Evolutionary conservation across 2,888 invertebrate species (phyloP).

Genomic region (Protonemura montana): DNA sequence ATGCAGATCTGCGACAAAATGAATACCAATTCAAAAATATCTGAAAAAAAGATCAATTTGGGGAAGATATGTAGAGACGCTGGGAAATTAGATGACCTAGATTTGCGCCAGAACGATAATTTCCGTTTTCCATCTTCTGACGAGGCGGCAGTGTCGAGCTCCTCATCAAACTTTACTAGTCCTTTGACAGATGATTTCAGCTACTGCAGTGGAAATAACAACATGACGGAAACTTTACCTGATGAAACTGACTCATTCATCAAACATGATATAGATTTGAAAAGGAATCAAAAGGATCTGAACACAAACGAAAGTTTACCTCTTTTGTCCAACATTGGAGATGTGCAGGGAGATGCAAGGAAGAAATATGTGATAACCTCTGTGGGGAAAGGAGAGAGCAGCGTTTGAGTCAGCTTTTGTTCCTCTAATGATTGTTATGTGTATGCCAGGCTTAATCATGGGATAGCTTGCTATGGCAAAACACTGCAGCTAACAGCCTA

Average conservation of each 20-base stretch:
- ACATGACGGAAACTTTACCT: constrained; percentile 17
- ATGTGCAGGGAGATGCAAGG: constrained; percentile 42
- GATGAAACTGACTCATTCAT: neutral
- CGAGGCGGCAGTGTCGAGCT: constrained; percentile 10
- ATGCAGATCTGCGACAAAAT: constrained; percentile 17
- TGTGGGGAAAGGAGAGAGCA: constrained; percentile 51
- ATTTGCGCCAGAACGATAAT: constrained; percentile 5
- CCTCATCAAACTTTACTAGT: constrained; percentile 34
- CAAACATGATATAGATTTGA: constrained; percentile 22
- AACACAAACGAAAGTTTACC: constrained; percentile 46
- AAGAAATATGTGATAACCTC: constrained; percentile 50
- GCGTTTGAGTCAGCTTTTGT: constrained; percentile 47
- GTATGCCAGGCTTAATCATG: neutral
- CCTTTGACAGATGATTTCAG: constrained; percentile 44
- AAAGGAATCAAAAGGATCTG: constrained; percentile 16
- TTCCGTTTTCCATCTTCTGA: constrained; percentile 9
- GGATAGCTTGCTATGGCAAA: neutral
- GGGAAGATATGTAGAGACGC: constrained; percentile 1
- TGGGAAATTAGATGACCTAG: constrained; percentile 34
- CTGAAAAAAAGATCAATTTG: neutral
- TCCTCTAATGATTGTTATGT: neutral
- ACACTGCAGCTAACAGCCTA: neutral
- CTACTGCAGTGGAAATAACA: constrained; percentile 44
- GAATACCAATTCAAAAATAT: constrained; percentile 2
- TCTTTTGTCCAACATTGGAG: constrained; percentile 46